Conservation (phyloP, 2,113 vertebrate genomes). For the Bufo gargarizans region DNA sequence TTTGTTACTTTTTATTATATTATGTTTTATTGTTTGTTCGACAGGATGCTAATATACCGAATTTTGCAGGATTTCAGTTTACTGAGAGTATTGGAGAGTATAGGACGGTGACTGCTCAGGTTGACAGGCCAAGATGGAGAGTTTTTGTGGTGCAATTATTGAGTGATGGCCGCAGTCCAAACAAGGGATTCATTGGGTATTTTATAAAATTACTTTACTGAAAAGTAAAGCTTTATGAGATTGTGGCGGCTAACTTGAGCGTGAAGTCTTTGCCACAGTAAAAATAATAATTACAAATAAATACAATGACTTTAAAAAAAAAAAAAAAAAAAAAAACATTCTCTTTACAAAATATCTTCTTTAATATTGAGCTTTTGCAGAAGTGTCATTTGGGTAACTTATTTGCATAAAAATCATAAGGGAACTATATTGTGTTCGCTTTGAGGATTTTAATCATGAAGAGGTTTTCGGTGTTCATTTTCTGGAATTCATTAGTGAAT, state of each 20-base stretch:
- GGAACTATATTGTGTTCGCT: neutral
- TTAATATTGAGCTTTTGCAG: neutral
- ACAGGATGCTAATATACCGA: neutral
- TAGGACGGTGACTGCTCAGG: too few species aligned
- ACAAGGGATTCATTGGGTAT: neutral
- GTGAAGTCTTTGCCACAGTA: too few species aligned
- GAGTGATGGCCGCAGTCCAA: neutral
- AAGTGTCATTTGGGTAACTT: neutral
- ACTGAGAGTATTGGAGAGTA: too few species aligned
- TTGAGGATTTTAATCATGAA: neutral
- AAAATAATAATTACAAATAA: too few species aligned
- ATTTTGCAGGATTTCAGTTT: neutral
- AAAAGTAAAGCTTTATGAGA: too few species aligned
- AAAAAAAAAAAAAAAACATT: too few species aligned
- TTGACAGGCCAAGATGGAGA: too few species aligned
- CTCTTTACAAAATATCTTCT: neutral
- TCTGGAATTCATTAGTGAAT: neutral
- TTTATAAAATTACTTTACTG: too few species aligned
- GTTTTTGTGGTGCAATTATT: too few species aligned
- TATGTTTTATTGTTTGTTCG: neutral
- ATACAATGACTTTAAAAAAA: too few species aligned
- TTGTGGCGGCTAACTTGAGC: too few species aligned
- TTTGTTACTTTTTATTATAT: neutral
- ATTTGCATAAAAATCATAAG: neutral
- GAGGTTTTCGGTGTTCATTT: neutral